Percentiles rank a stretch among this genome's conserved stretches.
Evolutionary conservation across 2,797 vertebrate genomes (phyloP).

Genomic region (Onychomys arenicola): DNA sequence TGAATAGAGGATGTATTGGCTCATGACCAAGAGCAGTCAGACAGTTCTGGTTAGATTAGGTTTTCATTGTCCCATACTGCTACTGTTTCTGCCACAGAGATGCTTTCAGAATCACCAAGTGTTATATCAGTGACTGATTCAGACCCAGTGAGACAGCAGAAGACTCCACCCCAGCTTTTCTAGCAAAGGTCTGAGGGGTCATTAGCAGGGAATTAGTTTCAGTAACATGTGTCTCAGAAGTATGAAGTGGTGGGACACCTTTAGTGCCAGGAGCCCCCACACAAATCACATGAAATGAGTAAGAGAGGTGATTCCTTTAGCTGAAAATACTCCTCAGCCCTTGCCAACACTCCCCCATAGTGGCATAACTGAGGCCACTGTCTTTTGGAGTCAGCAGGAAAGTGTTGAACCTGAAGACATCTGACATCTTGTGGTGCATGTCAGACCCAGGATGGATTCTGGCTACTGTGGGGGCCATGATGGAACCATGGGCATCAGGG

Average conservation of each 20-base stretch:
- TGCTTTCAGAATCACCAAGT: not conserved
- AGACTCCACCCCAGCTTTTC: not conserved
- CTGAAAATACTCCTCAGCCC: not conserved
- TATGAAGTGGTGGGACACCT: not conserved
- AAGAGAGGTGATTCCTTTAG: not conserved
- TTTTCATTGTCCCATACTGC: not conserved
- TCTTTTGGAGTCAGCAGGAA: constrained; percentile 84
- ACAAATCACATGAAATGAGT: not conserved
- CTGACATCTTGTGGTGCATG: constrained; percentile 90
- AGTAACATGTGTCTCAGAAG: not conserved
- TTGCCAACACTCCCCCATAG: not conserved
- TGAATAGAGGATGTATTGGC: not conserved
- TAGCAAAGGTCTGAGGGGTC: too few species aligned
- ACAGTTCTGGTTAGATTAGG: not conserved
- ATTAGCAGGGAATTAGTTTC: not conserved
- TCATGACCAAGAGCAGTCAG: not conserved
- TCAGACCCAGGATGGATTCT: constrained; percentile 92
- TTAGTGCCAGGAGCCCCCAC: not conserved
- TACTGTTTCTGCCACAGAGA: not conserved
- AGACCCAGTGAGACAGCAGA: not conserved
- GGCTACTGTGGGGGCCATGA: constrained; percentile 85
- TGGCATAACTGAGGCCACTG: not conserved
- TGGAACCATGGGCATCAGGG: constrained; percentile 90
- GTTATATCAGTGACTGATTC: not conserved
- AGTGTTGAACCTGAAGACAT: constrained; percentile 87